A percentile compares a stretch with the other conserved stretches of the same genome.
Evolutionary conservation across 2,888 invertebrate genomes (phyloP).

Genomic region (Antheraea yamamai): DNA sequence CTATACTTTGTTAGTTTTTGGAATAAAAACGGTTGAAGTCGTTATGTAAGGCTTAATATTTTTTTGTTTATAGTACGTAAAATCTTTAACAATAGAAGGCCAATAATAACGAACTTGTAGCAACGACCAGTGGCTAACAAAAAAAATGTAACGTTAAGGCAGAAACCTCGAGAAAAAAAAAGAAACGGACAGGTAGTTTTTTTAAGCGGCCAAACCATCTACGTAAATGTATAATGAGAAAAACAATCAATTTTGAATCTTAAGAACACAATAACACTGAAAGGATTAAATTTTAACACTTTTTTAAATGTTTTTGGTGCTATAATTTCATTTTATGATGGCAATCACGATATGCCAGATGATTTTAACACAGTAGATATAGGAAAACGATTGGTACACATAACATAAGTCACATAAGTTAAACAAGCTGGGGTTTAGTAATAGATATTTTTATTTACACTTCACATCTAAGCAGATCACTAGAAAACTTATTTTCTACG

Average conservation of each 20-base stretch:
- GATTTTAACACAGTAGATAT: background rate
- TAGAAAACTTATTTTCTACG: background rate
- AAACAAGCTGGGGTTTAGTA: background rate
- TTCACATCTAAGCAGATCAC: background rate
- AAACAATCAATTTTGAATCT: background rate
- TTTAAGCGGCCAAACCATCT: background rate
- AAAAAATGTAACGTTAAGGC: background rate
- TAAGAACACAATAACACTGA: background rate
- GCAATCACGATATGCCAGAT: background rate
- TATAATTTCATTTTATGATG: too few relatives aligned
- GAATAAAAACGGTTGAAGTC: background rate
- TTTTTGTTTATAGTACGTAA: background rate
- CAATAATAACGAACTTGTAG: conserved; percentile 1
- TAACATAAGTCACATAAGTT: background rate
- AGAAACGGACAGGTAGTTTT: conserved; percentile 4
- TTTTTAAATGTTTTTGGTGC: too few relatives aligned
- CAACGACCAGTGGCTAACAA: background rate
- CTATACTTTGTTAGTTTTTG: background rate
- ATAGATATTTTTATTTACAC: background rate
- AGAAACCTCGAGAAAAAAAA: background rate
- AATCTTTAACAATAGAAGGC: background rate
- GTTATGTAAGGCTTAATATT: background rate
- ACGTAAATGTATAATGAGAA: background rate
- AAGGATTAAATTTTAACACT: too few relatives aligned
- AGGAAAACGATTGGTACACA: background rate